Conservation (phyloP, 2,888 invertebrate genomes). For the Aelia acuminata region DNA sequence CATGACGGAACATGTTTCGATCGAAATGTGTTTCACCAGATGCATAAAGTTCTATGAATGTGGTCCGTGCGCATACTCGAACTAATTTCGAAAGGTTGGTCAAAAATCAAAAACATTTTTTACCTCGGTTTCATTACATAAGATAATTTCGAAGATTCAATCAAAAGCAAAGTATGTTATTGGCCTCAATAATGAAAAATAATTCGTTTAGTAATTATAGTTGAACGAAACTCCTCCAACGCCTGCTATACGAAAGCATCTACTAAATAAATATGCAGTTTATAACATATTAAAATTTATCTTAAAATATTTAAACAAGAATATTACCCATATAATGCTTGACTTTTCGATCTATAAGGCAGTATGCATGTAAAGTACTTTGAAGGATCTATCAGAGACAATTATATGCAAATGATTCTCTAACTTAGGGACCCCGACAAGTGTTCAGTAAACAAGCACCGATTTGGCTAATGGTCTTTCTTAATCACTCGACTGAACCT, state of each 20-base stretch:
- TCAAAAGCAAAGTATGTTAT: no score
- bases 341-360: not conserved
- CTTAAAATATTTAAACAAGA: not conserved
- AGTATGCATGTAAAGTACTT: not conserved
- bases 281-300: not conserved
- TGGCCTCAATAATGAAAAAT: no score
- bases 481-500: not conserved
- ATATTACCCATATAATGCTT: not conserved
- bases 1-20: not conserved
- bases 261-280: no score
- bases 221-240: no score
- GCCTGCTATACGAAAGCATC: no score
- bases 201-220: no score
- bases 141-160: no score
- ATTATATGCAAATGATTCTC: conserved; percentile 32
- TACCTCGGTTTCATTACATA: no score
- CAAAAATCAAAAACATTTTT: no score
- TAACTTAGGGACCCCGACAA: not conserved
- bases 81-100: not conserved
- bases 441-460: conserved; percentile 10
- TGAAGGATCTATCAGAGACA: not conserved
- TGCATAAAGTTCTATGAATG: not conserved
- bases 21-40: not conserved
- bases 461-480: conserved; percentile 19
- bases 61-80: not conserved